A percentile compares a stretch with the other conserved stretches of the same genome.
Conservation (phyloP, 2,797 vertebrate genomes). For the Anolis apletophallus region DNA sequence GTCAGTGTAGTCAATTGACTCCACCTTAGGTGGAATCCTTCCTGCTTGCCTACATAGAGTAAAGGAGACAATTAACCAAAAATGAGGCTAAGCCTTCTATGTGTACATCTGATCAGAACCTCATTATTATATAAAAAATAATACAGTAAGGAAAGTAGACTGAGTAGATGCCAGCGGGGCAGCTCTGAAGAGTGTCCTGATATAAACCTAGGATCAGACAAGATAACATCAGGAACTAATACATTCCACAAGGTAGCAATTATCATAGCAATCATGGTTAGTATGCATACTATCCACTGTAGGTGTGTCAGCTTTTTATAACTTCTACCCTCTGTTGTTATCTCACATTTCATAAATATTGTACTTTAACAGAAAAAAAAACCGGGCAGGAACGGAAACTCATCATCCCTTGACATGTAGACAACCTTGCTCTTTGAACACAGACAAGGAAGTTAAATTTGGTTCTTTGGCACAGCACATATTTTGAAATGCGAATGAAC, state of each 20-base stretch:
- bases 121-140: background rate
- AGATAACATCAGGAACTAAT: slow-evolving; percentile 15
- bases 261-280: slow-evolving; percentile 27
- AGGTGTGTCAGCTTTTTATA: slow-evolving; percentile 51
- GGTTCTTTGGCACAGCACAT: background rate
- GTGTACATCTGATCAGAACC: slow-evolving; percentile 1
- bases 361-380: slow-evolving; percentile 30
- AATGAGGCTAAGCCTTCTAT: background rate
- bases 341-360: slow-evolving; percentile 34
- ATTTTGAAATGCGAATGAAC: background rate
- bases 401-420: slow-evolving; percentile 37
- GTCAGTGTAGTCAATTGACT: background rate
- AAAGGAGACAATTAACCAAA: accelerated
- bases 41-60: background rate
- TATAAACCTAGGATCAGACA: slow-evolving; percentile 3
- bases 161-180: background rate
- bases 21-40: background rate
- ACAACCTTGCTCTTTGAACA: slow-evolving; percentile 1
- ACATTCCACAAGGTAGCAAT: slow-evolving; percentile 12
- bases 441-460: accelerated
- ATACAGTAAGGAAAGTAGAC: accelerated
- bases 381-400: slow-evolving; percentile 51
- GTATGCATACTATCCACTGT: background rate
- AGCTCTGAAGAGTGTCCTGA: background rate
- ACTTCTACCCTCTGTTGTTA: background rate